Percentiles rank a stretch among this genome's conserved stretches.
Conservation (phyloP, 2,888 invertebrate genomes). For the Lasioglossum calceatum region DNA sequence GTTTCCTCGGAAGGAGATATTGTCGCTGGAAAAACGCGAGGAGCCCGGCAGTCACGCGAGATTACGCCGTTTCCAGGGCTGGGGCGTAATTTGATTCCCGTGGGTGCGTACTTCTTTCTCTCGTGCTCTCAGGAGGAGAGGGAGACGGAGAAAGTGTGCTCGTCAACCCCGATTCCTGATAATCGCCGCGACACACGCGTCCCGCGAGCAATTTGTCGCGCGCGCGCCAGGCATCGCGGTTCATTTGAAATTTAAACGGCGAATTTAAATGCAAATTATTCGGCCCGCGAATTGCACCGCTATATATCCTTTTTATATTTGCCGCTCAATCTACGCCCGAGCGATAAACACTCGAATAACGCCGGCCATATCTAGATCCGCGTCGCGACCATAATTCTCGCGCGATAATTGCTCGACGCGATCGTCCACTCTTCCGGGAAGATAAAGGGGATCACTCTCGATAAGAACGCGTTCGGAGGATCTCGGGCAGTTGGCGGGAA, state of each 20-base stretch:
- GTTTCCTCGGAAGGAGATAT: constrained; percentile 4
- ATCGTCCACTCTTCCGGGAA: background rate
- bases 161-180: constrained; percentile 27
- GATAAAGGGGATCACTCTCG: background rate
- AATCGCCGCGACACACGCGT: constrained; percentile 10
- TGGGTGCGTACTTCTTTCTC: background rate
- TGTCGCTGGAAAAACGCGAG: constrained; percentile 2
- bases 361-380: background rate
- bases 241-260: constrained; percentile 22
- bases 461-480: background rate
- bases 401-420: background rate
- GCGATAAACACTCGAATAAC: background rate
- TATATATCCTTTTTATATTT: constrained; percentile 11
- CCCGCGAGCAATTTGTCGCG: background rate
- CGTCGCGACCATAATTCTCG: background rate
- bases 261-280: constrained; percentile 39
- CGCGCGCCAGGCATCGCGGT: background rate
- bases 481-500: background rate
- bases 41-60: background rate
- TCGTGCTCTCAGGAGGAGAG: background rate
- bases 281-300: background rate
- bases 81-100: constrained; percentile 21
- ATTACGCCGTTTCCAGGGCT: background rate
- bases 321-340: background rate
- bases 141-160: background rate